Evolutionary conservation across 2,888 invertebrate genomes (phyloP), one percentile per base, ranked within the genome.

Genomic region (Elegia similella): DNA sequence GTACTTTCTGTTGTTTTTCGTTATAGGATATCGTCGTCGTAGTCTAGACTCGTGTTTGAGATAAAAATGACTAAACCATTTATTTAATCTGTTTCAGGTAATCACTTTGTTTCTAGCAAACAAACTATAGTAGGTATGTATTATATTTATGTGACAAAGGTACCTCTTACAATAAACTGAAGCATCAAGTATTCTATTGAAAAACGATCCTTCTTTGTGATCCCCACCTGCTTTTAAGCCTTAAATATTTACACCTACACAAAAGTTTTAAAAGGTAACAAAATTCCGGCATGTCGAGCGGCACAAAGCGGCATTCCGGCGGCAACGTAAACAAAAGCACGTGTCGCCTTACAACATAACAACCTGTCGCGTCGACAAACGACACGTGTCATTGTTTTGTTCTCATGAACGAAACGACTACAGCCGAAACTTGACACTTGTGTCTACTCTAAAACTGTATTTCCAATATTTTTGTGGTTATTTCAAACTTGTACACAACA

Each of bases 181-280:
- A 23, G 23, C 1, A 13, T 30, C 47, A 7, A 13, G 30, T 47
- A 30, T 29, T 47, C 12, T 16, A 34, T 16, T 34, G n/a, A 38
- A 50, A 38, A 12, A 50, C 30, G 10, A 30, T 47, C n/a, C 13
- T 34, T 34, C 5, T 30, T 46, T 46, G 17, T 17, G 23, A 13
- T 47, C 12, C 13, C 12, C 30, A 30, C 29, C 30, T 47, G 47
- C 23, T 46, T 46, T 46, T 13, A 38, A 13, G 34, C 50, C 17
- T 32, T 13, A 48, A 48, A 48, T 48, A 48, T 48, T 30, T 48
- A 48, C 50, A 12, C 50, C 34, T 50, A 48, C 47, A 48, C 47
- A 50, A 50, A 16, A 50, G 50, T 50, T 50, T 34, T 10, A 34
- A n/a, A 16, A 16, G 50, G 34, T 50, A 50, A 50, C 50, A 34